Evolutionary conservation across 2,113 vertebrate species (phyloP).

Genomic region (Xiphorhynchus elegans): DNA sequence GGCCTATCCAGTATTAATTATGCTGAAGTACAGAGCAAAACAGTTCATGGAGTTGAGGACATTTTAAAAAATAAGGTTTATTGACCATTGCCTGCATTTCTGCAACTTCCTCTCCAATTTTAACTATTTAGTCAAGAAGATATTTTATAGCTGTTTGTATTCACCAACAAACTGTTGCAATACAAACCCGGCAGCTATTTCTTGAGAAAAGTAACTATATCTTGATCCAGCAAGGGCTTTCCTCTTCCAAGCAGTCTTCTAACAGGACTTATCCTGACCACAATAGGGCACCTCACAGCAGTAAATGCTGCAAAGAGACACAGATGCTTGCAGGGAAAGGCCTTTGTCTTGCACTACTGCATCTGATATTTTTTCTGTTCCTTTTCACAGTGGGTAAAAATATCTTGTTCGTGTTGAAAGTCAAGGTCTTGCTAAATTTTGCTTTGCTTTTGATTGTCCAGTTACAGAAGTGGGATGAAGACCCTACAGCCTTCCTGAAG

Average conservation of each 20-base stretch:
- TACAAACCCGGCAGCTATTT: not conserved
- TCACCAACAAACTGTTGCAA: not conserved
- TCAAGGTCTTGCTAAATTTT: not conserved
- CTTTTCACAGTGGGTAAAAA: not conserved
- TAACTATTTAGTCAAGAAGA: not conserved
- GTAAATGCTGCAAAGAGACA: not conserved
- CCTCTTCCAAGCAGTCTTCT: not conserved
- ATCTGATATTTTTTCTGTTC: not conserved
- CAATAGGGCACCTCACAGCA: not conserved
- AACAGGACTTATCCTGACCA: not conserved
- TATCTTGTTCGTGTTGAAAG: not conserved
- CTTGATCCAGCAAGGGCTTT: not conserved
- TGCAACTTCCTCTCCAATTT: not conserved
- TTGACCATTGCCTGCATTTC: not conserved
- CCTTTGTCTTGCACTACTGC: constrained; percentile 4
- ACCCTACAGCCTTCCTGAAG: not conserved
- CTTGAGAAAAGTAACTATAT: not conserved
- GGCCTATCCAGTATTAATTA: not conserved
- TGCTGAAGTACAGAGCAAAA: not conserved
- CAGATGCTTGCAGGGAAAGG: constrained; percentile 9
- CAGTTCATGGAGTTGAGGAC: not conserved
- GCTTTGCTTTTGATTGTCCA: not conserved
- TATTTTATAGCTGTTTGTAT: not conserved
- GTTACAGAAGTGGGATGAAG: not conserved
- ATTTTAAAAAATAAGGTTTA: not conserved